Percentiles rank a stretch among this genome's conserved stretches.
phyloP scores from a whole-genome alignment of 92 coral and sea anemone genomes.

The Parazoanthus darwini region DNA sequence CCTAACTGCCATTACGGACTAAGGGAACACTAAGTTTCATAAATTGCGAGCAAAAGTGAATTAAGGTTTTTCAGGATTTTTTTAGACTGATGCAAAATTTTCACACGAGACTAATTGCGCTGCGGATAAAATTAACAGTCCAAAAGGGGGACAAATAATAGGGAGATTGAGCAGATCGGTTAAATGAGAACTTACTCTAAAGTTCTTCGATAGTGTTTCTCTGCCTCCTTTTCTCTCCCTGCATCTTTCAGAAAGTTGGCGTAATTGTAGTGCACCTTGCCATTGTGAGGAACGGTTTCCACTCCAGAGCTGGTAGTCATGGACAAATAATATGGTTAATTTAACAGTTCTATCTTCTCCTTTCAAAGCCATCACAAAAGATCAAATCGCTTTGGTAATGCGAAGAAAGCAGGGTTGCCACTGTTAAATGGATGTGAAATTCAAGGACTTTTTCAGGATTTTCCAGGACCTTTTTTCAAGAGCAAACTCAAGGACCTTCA shows the following conservation, averaged over 20 bases:
- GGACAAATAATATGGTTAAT: background rate
- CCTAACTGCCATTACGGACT: too few species aligned
- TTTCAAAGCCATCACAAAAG: background rate
- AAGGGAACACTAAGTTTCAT: too few species aligned
- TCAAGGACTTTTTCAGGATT: too few species aligned
- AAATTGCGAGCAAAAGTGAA: too few species aligned
- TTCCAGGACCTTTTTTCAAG: too few species aligned
- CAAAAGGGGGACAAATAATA: background rate
- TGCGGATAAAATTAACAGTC: too few species aligned
- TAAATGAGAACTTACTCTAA: conserved; percentile 57
- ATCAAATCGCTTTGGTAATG: background rate
- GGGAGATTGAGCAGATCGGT: background rate
- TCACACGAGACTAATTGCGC: too few species aligned
- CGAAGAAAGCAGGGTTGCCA: too few species aligned
- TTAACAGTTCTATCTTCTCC: background rate
- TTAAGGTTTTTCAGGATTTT: too few species aligned
- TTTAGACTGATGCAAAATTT: too few species aligned
- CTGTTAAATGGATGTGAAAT: too few species aligned
- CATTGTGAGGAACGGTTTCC: conserved; percentile 85
- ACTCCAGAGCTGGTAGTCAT: conserved; percentile 78
- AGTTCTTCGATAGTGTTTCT: conserved; percentile 65
- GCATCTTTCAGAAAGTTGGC: conserved; percentile 85
- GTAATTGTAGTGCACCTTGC: conserved; percentile 87
- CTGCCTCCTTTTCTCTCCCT: conserved; percentile 70
- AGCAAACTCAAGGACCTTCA: too few species aligned